Evolutionary conservation across 1,140 invertebrate genomes (phyloP), one percentile per base, ranked within the genome.

Genomic region (Ceratina calcarata): DNA sequence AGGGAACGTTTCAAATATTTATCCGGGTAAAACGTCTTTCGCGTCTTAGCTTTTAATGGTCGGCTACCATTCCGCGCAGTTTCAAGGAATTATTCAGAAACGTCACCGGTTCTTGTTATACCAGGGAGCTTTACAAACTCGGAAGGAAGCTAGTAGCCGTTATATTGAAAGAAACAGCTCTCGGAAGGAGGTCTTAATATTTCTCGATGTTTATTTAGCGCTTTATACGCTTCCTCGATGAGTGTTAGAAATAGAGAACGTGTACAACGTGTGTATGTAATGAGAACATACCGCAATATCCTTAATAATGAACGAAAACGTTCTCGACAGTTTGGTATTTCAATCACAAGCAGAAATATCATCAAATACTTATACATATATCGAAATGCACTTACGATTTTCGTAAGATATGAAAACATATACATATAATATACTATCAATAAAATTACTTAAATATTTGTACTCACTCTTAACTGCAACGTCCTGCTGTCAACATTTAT

Each of bases 1-100:
- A 82, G 81, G 65, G 81, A 81, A 76, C 79, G 78, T 77, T 86
- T 89, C 88, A 89, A 89, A 89, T 89, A 88, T 89, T 89, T 89
- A 89, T 89, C 84, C 78, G 79, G 79, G 49, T 71, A 82, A 82
- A 83, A 85, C 71, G 85, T 83, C 81, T 80, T 82, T 79, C 79
- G 70, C 79, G 70, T 78, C 64, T 62, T 68, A 78, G 67, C 32
- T 86, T 76, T 80, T 85, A 86, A 86, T 86, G 55, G 75, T 67
- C 37, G 53, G n/a, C 58, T 20, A 72, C 70, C 71, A 70, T 85
- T 84, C 60, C 53, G 49, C 24, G 69, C 55, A 71, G 80, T 82
- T 71, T 65, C 60, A 57, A 67, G 66, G 65, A 78, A 82, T 86
- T 85, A 85, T 79, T 85, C 82, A 57, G 51, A 74, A 82, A 85